A percentile compares a stretch with the other conserved stretches of the same genome.
Evolutionary conservation across 2,797 vertebrate species (phyloP).

Genomic region (Paguma larvata): DNA sequence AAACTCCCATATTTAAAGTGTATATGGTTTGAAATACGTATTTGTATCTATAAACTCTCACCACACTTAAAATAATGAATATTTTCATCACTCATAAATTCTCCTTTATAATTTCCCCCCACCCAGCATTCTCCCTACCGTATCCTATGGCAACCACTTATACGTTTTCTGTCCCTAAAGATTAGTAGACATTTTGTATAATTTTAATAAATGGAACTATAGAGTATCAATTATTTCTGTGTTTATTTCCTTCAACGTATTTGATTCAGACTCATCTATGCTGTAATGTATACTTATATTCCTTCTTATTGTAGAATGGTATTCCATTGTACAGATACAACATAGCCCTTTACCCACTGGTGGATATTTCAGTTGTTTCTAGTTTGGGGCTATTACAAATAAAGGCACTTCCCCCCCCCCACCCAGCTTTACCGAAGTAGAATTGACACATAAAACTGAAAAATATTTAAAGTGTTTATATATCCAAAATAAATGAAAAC

Average conservation of each 20-base stretch:
- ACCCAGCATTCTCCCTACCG: neutral
- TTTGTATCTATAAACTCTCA: neutral
- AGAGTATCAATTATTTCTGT: neutral
- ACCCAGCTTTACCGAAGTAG: neutral
- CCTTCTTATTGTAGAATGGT: neutral
- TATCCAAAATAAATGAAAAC: neutral
- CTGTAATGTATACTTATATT: neutral
- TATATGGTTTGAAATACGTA: neutral
- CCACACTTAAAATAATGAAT: neutral
- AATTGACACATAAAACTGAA: neutral
- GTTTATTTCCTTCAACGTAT: neutral
- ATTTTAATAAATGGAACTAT: neutral
- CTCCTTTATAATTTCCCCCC: neutral
- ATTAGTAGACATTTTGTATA: neutral
- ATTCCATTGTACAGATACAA: neutral
- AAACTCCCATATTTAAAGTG: neutral
- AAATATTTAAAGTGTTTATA: neutral
- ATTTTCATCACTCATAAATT: neutral
- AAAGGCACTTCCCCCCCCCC: neutral
- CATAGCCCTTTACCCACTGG: neutral
- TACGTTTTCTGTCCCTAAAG: neutral
- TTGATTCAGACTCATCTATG: neutral
- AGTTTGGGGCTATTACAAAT: neutral
- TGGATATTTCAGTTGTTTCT: neutral
- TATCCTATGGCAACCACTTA: neutral